Percentiles rank a stretch among this genome's conserved stretches.
Conservation (phyloP, 2,888 invertebrate genomes). For the Drosophila paracracens region DNA sequence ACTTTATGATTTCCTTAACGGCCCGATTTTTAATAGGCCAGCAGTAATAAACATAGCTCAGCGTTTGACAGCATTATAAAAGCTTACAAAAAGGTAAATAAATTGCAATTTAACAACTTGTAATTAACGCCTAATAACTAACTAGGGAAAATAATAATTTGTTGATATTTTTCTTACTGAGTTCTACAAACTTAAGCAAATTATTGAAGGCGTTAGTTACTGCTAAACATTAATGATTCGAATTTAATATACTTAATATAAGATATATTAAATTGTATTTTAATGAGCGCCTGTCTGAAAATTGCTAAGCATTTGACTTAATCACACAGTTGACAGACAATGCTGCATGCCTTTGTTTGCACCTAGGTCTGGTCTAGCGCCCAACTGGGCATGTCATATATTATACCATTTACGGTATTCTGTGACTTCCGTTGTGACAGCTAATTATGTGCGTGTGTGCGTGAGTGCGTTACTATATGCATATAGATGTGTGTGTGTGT, state of each 20-base stretch:
- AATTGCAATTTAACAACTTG: neutral
- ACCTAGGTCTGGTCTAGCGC: constrained; percentile 1
- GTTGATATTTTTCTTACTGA: neutral
- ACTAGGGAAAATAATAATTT: neutral
- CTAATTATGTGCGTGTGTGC: constrained; percentile 31
- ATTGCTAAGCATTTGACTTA: neutral
- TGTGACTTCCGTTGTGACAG: constrained; percentile 65
- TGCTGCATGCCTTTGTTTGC: neutral
- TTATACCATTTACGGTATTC: constrained; percentile 73
- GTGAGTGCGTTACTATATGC: constrained; percentile 3
- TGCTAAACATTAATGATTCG: neutral
- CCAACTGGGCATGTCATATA: constrained; percentile 53
- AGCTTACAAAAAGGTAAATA: neutral
- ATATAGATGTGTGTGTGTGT: neutral
- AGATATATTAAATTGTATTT: neutral
- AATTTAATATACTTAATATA: neutral
- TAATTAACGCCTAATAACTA: neutral
- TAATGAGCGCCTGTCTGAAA: neutral
- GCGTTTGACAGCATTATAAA: neutral
- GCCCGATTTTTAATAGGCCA: constrained; percentile 2
- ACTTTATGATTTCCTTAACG: constrained; percentile 77
- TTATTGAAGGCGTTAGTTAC: neutral
- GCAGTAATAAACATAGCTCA: neutral
- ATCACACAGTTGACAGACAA: neutral
- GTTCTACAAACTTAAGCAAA: neutral